phyloP scores from a whole-genome alignment of 2,888 invertebrate species.

The Clistopyga incitator region DNA sequence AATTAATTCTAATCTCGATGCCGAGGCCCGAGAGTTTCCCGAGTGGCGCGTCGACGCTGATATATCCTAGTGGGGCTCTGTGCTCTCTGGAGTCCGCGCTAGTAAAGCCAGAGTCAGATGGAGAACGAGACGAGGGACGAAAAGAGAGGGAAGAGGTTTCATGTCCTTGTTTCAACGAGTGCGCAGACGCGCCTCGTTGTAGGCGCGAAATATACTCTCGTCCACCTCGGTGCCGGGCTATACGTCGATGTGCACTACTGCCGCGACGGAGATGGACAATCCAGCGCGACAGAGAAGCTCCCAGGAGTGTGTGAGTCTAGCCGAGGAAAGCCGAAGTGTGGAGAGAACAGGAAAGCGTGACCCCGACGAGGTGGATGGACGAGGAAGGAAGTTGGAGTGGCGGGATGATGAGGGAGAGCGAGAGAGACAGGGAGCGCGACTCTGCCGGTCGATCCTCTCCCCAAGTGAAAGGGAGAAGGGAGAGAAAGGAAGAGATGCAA shows the following conservation, averaged over 20 bases:
- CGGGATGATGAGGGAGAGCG: conserved; percentile 49
- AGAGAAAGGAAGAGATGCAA: conserved; percentile 23
- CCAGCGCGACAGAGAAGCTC: conserved; percentile 20
- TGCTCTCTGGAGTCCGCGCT: conserved; percentile 59
- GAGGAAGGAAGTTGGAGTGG: conserved; percentile 44
- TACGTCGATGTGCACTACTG: conserved; percentile 58
- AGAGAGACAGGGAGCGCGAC: conserved; percentile 40
- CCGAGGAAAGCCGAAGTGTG: conserved; percentile 38
- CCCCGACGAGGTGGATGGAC: conserved; percentile 64
- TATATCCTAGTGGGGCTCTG: conserved; percentile 55
- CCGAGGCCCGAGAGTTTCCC: conserved; percentile 65
- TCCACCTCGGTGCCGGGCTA: conserved; percentile 39
- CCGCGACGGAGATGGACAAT: conserved; percentile 27
- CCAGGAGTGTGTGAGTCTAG: conserved; percentile 47
- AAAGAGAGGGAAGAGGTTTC: conserved; percentile 59
- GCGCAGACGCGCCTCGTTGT: conserved; percentile 67
- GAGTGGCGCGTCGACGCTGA: conserved; percentile 67
- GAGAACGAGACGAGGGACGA: conserved; percentile 50
- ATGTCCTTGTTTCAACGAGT: conserved; percentile 54
- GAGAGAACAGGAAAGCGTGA: conserved; percentile 58
- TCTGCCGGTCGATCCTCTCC: conserved; percentile 29
- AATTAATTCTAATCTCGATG: conserved; percentile 69
- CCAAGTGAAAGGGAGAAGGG: conserved; percentile 34
- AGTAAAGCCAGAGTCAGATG: conserved; percentile 55
- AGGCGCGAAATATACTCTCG: conserved; percentile 69